Base-by-base conservation (phyloP, 2,797 vertebrate species). In the Scolopax bukidnonensis region DNA sequence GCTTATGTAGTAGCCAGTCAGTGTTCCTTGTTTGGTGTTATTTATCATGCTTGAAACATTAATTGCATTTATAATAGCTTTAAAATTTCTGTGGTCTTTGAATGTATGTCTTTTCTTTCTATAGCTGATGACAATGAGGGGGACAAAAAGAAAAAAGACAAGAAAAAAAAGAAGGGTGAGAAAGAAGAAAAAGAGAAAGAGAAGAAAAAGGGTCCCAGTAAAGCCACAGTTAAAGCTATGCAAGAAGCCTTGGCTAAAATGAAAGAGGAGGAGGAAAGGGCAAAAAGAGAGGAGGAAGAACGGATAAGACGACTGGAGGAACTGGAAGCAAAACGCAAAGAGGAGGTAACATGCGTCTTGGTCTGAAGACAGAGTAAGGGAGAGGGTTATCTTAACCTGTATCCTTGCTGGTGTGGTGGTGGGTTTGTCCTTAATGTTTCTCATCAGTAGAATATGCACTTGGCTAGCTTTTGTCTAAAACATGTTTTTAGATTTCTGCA, bases 161-260 rank as follows among this genome's bases (percentile, higher is more conserved):
- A 99, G 97, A 99, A 99, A 97, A 99, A 99, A 97, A 99, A 99
- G 98, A 99, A 99, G 96, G 98, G 98, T 48, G 98, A 98, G 89
- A 98, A 98, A 89, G 97, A 98, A 92, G 98, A 99, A 95, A 98
- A 98, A 89, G 98, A 99, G 93, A 98, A 99, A 92, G 99, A 99
- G 96, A 99, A 99, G 98, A 99, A 99, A 91, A 99, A 99, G 89
- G 99, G 99, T n/a, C 99, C 99, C 57, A 99, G 99, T 93, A 99
- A 99, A 96, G 99, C 99, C 45, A 98, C 99, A 0, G 99, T 99
- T 61, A 99, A 99, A 98, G 99, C 99, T 96, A 99, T 99, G 99
- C 99, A 99, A 93, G 99, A 99, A 97, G 99, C 99, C 9, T 97
- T 99, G 96, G 99, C 99, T 94, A 98, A 98, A 94, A 98, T 99